A percentile compares a stretch with the other conserved stretches of the same genome.
Conservation (phyloP, 1,140 invertebrate species). For the Ostrea denselamellosa region DNA sequence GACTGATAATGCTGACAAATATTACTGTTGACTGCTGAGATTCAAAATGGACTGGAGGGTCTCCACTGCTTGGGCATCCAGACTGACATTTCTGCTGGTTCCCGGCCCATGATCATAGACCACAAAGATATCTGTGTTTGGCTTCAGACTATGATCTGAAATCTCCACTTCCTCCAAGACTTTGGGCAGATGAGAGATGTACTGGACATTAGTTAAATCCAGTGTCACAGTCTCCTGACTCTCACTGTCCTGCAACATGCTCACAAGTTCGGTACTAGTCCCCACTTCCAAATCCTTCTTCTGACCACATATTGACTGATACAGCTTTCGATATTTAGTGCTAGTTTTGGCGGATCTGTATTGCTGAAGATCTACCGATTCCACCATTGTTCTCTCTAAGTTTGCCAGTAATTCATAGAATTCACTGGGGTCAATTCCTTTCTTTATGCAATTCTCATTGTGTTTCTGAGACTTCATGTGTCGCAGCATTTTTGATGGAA, state of each 20-base stretch:
- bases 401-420: conserved; percentile 7
- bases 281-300: not conserved
- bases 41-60: not conserved
- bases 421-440: not conserved
- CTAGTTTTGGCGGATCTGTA: conserved; percentile 15
- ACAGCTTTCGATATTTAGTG: not conserved
- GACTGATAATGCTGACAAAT: not conserved
- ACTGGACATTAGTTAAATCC: not conserved
- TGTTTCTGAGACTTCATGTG: conserved; percentile 51
- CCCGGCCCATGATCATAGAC: conserved; percentile 1
- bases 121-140: not conserved
- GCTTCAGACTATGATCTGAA: conserved; percentile 5
- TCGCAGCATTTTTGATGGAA: conserved; percentile 48
- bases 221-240: not conserved
- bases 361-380: not conserved
- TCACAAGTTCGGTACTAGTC: not conserved
- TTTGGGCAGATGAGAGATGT: not conserved
- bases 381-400: not conserved
- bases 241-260: not conserved
- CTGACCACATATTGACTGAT: not conserved
- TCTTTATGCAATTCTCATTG: conserved; percentile 43
- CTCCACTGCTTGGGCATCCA: conserved; percentile 11
- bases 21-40: not conserved
- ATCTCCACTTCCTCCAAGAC: not conserved
- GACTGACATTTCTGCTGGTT: not conserved